Evolutionary conservation across 30 jellyfish, hydroid and myxozoan species (phyloP).

Genomic region (Hydractinia symbiolongicarpus): DNA sequence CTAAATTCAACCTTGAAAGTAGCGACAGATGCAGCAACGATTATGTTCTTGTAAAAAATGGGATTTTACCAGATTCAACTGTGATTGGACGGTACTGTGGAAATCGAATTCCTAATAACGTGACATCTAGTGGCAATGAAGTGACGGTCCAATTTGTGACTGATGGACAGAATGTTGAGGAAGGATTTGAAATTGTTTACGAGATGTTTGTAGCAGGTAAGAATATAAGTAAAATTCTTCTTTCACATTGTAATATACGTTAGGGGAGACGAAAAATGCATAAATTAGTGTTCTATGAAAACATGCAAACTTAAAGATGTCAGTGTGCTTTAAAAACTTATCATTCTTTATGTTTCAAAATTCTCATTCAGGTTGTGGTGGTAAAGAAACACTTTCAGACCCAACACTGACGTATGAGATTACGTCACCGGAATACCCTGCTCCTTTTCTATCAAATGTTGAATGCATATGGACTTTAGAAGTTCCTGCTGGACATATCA

Average conservation of each 20-base stretch:
- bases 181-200: constrained; percentile 11
- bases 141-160: background rate
- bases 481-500: constrained; percentile 14
- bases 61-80: constrained; percentile 1
- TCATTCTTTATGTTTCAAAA: too few species aligned
- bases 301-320: too few species aligned
- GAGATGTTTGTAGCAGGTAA: constrained; percentile 3
- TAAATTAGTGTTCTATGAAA: too few species aligned
- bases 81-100: background rate
- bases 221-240: background rate
- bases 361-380: background rate
- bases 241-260: too few species aligned
- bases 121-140: background rate
- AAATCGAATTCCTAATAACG: background rate
- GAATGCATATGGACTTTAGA: constrained; percentile 1
- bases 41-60: constrained; percentile 19
- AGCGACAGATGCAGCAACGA: constrained; percentile 49
- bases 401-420: background rate
- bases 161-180: background rate
- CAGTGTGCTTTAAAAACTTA: too few species aligned
- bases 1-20: constrained; percentile 43
- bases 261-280: too few species aligned
- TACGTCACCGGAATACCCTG: background rate
- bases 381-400: background rate
- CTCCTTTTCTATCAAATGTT: background rate